A percentile compares a stretch with the other conserved stretches of the same genome.
These are phyloP conservation scores for Leptopterna dolabrata DNA, from an alignment of 2,888 invertebrate species.

Conservation along the genomic window DNA sequence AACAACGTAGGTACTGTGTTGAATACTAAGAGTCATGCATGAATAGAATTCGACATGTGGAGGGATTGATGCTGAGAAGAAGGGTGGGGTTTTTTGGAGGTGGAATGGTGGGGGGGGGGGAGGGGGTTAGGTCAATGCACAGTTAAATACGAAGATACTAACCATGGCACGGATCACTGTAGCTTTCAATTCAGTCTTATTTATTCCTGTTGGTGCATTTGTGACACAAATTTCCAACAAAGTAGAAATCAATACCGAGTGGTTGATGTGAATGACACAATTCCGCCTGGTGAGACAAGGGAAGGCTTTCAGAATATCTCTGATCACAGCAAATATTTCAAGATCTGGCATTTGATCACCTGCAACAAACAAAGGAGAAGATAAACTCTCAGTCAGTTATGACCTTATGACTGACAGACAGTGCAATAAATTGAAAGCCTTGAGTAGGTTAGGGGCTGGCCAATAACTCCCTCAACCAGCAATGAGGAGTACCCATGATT, in stretches of 20 bases:
- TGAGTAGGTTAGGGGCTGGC: no score
- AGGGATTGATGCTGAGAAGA: no score
- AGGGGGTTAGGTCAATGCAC: slow-evolving; percentile 65
- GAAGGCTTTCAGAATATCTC: slow-evolving; percentile 79
- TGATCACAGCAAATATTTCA: slow-evolving; percentile 83
- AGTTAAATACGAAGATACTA: background rate
- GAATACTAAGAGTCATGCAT: no score
- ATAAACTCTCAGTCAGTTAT: no score
- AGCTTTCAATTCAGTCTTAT: background rate
- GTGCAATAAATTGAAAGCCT: no score
- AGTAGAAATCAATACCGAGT: slow-evolving; percentile 79
- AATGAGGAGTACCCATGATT: no score
- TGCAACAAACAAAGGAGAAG: slow-evolving; percentile 64
- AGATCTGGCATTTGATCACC: slow-evolving; percentile 84
- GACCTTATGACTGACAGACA: no score
- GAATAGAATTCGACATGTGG: no score
- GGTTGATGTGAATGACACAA: slow-evolving; percentile 81
- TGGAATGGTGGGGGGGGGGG: slow-evolving; percentile 68
- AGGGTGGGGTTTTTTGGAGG: no score
- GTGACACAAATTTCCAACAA: slow-evolving; percentile 85
- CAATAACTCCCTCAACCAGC: no score
- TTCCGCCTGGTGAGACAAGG: slow-evolving; percentile 75
- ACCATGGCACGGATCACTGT: background rate
- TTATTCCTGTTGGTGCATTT: slow-evolving; percentile 66
- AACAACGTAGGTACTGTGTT: no score